phyloP scores from a whole-genome alignment of 2,113 vertebrate genomes.

The Anhinga anhinga region DNA sequence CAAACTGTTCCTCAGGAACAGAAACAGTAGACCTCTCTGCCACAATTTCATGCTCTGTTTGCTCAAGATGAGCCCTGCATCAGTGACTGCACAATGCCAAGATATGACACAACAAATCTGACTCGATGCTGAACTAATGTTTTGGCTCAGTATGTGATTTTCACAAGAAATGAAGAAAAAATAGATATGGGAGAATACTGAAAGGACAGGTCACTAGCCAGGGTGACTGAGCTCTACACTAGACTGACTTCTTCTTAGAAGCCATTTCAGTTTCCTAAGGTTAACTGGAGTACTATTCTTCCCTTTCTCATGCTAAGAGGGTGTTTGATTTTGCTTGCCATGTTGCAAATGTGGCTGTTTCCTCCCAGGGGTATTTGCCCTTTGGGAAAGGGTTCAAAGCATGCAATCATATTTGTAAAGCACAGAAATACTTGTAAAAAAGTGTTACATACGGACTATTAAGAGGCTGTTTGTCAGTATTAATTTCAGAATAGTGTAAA shows the following conservation, averaged over 20 bases:
- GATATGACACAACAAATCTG: not conserved
- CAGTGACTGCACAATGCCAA: not conserved
- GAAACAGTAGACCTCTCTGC: not conserved
- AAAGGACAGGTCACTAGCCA: not conserved
- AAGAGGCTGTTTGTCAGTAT: not conserved
- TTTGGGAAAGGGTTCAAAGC: not conserved
- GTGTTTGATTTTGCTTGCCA: not conserved
- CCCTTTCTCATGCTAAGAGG: not conserved
- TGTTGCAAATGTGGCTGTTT: not conserved
- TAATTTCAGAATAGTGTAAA: not conserved
- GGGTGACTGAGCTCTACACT: not conserved
- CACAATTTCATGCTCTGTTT: not conserved
- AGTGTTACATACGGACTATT: not conserved
- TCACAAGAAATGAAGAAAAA: not conserved
- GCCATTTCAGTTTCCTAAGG: not conserved
- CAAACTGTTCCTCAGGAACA: not conserved
- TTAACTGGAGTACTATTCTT: not conserved
- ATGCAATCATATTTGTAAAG: not conserved
- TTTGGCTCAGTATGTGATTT: slow-evolving; percentile 4
- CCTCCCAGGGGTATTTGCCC: not conserved
- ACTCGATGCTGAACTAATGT: not conserved
- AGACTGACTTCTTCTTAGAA: not conserved
- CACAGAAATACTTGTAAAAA: not conserved
- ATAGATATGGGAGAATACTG: not conserved
- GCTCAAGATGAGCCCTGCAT: not conserved